Conservation (phyloP, 2,113 vertebrate genomes). For the Psammodynastes pulverulentus region DNA sequence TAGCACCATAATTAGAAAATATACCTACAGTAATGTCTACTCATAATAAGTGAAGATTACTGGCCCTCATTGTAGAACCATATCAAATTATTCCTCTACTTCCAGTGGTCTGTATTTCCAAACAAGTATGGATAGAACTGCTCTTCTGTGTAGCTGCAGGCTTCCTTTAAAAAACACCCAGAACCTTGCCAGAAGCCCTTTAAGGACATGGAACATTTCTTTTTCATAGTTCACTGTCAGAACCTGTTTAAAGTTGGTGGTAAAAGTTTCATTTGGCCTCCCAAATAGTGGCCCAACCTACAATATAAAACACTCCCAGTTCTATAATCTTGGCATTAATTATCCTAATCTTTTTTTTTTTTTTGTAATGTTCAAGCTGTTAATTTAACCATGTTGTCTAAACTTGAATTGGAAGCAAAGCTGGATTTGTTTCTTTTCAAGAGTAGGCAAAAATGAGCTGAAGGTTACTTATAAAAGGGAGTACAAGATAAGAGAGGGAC, state of each 20-base stretch:
- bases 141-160: background rate
- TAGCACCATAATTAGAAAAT: background rate
- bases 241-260: slow-evolving; percentile 63
- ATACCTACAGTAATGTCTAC: background rate
- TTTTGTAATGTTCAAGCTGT: slow-evolving; percentile 66
- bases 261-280: slow-evolving; percentile 70
- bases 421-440: slow-evolving; percentile 69
- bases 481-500: slow-evolving; percentile 58
- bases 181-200: slow-evolving; percentile 22
- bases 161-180: slow-evolving; percentile 15
- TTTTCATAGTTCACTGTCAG: slow-evolving; percentile 53
- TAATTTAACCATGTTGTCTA: slow-evolving; percentile 71
- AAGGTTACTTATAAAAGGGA: slow-evolving; percentile 64
- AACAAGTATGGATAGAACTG: background rate
- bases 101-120: background rate
- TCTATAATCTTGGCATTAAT: slow-evolving; percentile 75
- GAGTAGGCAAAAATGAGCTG: slow-evolving; percentile 65
- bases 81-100: background rate
- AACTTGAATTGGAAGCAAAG: slow-evolving; percentile 70
- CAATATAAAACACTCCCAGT: slow-evolving; percentile 68
- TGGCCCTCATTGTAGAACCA: background rate
- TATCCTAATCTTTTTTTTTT: slow-evolving; percentile 71
- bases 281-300: slow-evolving; percentile 70
- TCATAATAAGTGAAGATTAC: background rate
- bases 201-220: slow-evolving; percentile 21